Evolutionary conservation across 2,113 vertebrate genomes (phyloP).

Genomic region (Hassar affinis): DNA sequence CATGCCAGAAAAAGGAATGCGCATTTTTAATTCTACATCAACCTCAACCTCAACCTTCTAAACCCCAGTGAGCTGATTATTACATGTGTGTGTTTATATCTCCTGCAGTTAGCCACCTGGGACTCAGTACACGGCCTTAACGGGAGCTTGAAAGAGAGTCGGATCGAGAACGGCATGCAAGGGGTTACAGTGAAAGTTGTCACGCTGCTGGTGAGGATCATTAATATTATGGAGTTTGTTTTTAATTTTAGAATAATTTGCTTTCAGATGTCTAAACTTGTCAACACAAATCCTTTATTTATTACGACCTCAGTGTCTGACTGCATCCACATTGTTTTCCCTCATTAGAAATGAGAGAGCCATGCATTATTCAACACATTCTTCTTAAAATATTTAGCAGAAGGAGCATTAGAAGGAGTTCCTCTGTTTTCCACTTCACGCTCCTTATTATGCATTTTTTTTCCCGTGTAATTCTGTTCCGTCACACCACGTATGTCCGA

Average conservation of each 20-base stretch:
- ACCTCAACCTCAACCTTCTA: no score
- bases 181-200: constrained; percentile 95
- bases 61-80: background rate
- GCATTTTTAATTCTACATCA: no score
- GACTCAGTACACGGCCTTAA: constrained; percentile 90
- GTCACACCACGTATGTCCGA: background rate
- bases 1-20: background rate
- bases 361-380: background rate
- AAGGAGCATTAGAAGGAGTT: background rate
- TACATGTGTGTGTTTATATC: background rate
- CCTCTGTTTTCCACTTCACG: background rate
- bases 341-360: background rate
- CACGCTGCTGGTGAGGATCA: constrained; percentile 85
- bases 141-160: constrained; percentile 92
- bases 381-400: background rate
- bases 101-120: constrained; percentile 88
- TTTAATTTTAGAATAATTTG: background rate
- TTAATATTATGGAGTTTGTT: no score
- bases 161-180: constrained; percentile 90
- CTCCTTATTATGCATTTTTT: constrained; percentile 1
- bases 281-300: background rate
- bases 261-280: background rate
- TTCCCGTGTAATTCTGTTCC: background rate
- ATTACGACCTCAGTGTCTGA: background rate
- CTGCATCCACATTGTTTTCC: no score